phyloP scores from a whole-genome alignment of 1,140 invertebrate species.

The Drosophila truncata region DNA sequence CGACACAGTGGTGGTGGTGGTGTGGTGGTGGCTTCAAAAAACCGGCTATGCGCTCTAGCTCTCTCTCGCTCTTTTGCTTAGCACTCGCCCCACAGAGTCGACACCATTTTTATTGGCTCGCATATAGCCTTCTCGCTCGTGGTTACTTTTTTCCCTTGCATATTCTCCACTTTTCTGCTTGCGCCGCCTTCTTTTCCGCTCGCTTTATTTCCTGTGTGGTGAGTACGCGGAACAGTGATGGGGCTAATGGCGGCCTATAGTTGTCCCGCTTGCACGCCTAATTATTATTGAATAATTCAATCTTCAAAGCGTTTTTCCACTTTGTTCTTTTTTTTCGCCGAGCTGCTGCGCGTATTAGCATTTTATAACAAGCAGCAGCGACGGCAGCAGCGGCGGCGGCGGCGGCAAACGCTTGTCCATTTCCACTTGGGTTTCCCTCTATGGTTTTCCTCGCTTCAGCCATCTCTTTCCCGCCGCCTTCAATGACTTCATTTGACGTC shows the following conservation, averaged over 20 bases:
- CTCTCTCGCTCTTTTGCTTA: slow-evolving; percentile 21
- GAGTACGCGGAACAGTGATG: slow-evolving; percentile 52
- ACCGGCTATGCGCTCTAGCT: slow-evolving; percentile 41
- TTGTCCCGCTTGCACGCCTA: slow-evolving; percentile 68
- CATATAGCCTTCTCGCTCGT: slow-evolving; percentile 43
- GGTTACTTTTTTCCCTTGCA: slow-evolving; percentile 38
- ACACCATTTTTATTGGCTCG: slow-evolving; percentile 81
- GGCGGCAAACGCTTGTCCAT: slow-evolving; percentile 58
- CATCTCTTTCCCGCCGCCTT: slow-evolving; percentile 56
- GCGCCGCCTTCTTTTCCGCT: slow-evolving; percentile 76
- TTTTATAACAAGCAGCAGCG: slow-evolving; percentile 82
- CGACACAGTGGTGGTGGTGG: slow-evolving; percentile 23
- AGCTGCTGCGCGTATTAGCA: slow-evolving; percentile 80
- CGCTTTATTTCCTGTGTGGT: slow-evolving; percentile 73
- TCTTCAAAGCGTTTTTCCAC: slow-evolving; percentile 76
- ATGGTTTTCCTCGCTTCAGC: slow-evolving; percentile 26
- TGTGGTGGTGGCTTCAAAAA: slow-evolving; percentile 62
- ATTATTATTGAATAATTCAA: slow-evolving; percentile 84
- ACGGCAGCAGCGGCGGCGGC: slow-evolving; percentile 48
- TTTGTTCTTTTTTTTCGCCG: slow-evolving; percentile 31
- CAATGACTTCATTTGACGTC: slow-evolving; percentile 76
- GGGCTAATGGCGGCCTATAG: not conserved
- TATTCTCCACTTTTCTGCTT: slow-evolving; percentile 58
- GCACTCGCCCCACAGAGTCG: slow-evolving; percentile 18
- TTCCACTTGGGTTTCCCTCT: slow-evolving; percentile 65